Evolutionary conservation across 2,113 vertebrate genomes (phyloP), one percentile per base, ranked within the genome.

Genomic region (Rhinogobius similis): DNA sequence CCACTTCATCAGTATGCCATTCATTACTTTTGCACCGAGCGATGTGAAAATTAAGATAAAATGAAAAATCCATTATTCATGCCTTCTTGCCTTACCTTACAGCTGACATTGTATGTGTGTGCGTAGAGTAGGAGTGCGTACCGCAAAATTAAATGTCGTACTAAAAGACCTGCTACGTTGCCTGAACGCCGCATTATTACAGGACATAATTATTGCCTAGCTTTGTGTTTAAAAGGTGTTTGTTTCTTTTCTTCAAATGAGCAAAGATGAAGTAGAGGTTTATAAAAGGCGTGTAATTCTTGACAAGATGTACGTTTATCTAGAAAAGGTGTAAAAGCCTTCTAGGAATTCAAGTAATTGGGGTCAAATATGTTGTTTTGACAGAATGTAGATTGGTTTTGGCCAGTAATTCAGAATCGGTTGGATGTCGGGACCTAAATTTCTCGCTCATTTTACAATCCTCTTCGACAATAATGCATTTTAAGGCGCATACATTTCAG

Each of bases 221-320:
- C 43, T 79, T 82, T 78, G 79, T 62, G 87, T 91, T 85, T 85
- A 82, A 75, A 83, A n/a, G n/a, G n/a, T n/a, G n/a, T n/a, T n/a
- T 74, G 74, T 72, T 70, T 65, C 39, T 50, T 46, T n/a, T 24
- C 70, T 48, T 50, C 18, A 68, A 75, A 69, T 70, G 58, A 44
- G 50, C 70, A 71, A 65, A n/a, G n/a, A n/a, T n/a, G n/a, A n/a
- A n/a, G n/a, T n/a, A n/a, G n/a, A n/a, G n/a, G n/a, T n/a, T n/a
- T n/a, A n/a, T n/a, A n/a, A n/a, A n/a, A n/a, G n/a, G n/a, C n/a
- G n/a, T n/a, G n/a, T n/a, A n/a, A n/a, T n/a, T n/a, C n/a, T n/a
- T n/a, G n/a, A n/a, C n/a, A n/a, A n/a, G n/a, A n/a, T n/a, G n/a
- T n/a, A n/a, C n/a, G n/a, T n/a, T n/a, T n/a, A n/a, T n/a, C n/a